Base-by-base conservation (phyloP, 2,888 invertebrate genomes). In the Cheilosia scutellata region DNA sequence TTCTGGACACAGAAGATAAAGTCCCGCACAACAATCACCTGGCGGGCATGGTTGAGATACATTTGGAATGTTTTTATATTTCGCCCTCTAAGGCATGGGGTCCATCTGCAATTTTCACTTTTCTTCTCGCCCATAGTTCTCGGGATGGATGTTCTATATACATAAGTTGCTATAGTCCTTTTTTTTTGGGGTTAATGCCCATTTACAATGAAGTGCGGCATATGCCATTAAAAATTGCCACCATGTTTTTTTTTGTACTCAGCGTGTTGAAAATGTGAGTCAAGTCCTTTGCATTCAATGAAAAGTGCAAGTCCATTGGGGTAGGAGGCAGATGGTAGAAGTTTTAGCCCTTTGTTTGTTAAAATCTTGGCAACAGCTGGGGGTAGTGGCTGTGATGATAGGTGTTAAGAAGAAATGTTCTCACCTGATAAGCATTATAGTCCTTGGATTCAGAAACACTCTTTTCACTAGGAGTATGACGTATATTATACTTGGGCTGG, bases 251-350 rank as follows among this genome's bases (percentile, higher is more conserved):
- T 25, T 25, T 57, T 16, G 55, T 55, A 16, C 31, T 70, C 37
- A 47, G 40, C 62, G 57, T 78, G 55, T 68, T 78, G 63, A 70
- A 74, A 79, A 83, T 74, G 51, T 83, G 37, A 79, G 83, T 83
- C 83, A 83, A 83, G 83, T 74, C 74, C 62, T 83, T 83, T 83
- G 79, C 78, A 78, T 78, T 78, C 63, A 70, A 74, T 83, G 76
- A 65, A 82, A 80, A 80, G 80, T 83, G 82, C 82, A 80, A 68
- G 80, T 75, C 80, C 33, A 75, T 60, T 72, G 71, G 66, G 31
- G 33, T 13, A 7, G 16, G 49, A 49, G 31, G 16, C 29, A 68
- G 77, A 13, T 47, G 63, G 51, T 13, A 13, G 13, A 47, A 16
- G 65, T 66, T 44, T 60, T 62, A 9, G 20, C 13, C 40, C 60